Percentiles rank a stretch among this genome's conserved stretches.
Evolutionary conservation across 2,113 vertebrate species (phyloP).

Genomic region (Alligator mississippiensis): DNA sequence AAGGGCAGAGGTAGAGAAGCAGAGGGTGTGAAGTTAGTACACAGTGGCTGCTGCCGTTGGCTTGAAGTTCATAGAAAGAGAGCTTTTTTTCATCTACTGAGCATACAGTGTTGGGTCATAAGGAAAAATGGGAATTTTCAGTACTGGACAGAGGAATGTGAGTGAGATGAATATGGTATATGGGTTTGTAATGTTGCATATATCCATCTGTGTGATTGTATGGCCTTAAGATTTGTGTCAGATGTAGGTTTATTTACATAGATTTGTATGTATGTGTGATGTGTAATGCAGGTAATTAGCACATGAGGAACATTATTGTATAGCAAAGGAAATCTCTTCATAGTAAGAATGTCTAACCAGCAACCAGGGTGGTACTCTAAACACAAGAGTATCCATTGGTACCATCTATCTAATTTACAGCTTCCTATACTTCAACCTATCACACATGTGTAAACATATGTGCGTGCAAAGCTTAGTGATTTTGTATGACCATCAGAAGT

Average conservation of each 20-base stretch:
- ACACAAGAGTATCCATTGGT: not conserved
- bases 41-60: fast-evolving
- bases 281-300: no score
- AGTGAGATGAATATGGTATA: not conserved
- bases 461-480: fast-evolving
- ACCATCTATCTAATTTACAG: not conserved
- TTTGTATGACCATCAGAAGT: not conserved
- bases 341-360: not conserved
- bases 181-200: no score
- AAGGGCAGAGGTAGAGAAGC: slow-evolving; percentile 50
- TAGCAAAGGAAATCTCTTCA: not conserved
- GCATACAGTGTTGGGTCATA: not conserved
- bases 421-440: not conserved
- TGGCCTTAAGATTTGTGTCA: no score
- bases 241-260: not conserved
- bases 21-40: slow-evolving; percentile 38
- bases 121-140: not conserved
- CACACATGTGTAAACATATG: fast-evolving
- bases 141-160: not conserved
- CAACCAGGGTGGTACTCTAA: not conserved
- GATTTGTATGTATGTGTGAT: not conserved
- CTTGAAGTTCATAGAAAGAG: not conserved
- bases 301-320: not conserved
- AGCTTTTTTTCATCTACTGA: not conserved
- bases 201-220: no score